Evolutionary conservation across 2,113 vertebrate genomes (phyloP).

Genomic region (Burhinus oedicnemus): DNA sequence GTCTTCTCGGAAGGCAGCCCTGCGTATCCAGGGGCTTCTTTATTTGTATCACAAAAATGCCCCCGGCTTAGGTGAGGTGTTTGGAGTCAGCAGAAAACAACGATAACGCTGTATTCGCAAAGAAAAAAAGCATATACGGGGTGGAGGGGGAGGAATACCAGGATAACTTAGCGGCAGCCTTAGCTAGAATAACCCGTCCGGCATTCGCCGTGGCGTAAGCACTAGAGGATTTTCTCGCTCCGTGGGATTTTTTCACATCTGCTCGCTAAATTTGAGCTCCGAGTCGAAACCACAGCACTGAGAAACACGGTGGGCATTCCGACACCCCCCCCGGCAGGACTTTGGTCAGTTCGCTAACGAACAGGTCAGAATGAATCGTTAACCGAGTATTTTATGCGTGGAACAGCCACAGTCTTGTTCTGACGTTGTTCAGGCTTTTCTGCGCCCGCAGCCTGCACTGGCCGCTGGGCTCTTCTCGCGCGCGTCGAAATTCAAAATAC

Average conservation of each 20-base stretch:
- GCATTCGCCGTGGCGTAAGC: fast-evolving
- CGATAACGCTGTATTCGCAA: no score
- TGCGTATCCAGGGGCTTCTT: fast-evolving
- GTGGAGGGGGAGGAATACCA: neutral
- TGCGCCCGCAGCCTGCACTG: neutral
- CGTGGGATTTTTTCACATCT: neutral
- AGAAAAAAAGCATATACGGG: neutral
- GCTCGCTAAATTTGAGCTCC: neutral
- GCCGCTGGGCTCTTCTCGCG: neutral
- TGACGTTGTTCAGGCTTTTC: neutral
- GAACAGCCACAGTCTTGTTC: neutral
- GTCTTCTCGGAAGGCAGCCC: neutral
- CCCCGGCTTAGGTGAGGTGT: neutral
- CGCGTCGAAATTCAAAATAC: neutral
- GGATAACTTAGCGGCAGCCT: neutral
- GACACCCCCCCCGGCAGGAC: neutral
- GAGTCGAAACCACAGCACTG: neutral
- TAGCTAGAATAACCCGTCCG: no score
- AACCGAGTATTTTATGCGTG: neutral
- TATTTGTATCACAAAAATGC: fast-evolving
- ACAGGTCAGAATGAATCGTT: neutral
- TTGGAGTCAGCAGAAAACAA: neutral
- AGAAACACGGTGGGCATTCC: neutral
- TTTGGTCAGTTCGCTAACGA: neutral
- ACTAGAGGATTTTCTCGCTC: neutral